Percentiles rank a stretch among this genome's conserved stretches.
Conservation (phyloP, 2,113 vertebrate genomes). For the Hemibagrus wyckioides region DNA sequence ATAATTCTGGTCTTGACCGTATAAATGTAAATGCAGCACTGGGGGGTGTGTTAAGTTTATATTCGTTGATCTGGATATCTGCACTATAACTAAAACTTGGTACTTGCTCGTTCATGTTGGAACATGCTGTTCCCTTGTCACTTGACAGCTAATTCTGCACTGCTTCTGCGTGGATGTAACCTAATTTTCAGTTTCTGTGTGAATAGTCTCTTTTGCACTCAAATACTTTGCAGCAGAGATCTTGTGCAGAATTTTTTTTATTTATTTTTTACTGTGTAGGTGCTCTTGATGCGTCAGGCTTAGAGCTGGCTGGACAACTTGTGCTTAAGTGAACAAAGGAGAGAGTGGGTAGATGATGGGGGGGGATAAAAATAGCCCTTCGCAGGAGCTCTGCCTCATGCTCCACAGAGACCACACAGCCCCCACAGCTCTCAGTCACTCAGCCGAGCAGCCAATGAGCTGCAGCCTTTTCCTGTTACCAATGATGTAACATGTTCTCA, state of each 20-base stretch:
- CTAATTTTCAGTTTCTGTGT: background rate
- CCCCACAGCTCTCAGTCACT: conserved; percentile 54
- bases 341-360: conserved; percentile 60
- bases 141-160: background rate
- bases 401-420: conserved; percentile 52
- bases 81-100: conserved; percentile 84
- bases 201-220: background rate
- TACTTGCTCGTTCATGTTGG: conserved; percentile 59
- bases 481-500: conserved; percentile 54
- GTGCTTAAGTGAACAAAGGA: conserved; percentile 67
- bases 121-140: background rate
- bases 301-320: conserved; percentile 34
- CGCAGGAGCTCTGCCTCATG: conserved; percentile 58
- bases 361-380: conserved; percentile 71
- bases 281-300: background rate
- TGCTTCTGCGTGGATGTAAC: background rate
- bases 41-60: background rate
- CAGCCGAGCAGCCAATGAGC: conserved; percentile 47
- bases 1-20: background rate
- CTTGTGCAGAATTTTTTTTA: background rate
- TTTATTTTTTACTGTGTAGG: background rate
- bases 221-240: background rate
- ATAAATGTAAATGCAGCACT: conserved; percentile 76
- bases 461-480: conserved; percentile 55
- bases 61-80: conserved; percentile 75